phyloP scores from a whole-genome alignment of 2,888 invertebrate genomes.

The Cartodere bifasciata region DNA sequence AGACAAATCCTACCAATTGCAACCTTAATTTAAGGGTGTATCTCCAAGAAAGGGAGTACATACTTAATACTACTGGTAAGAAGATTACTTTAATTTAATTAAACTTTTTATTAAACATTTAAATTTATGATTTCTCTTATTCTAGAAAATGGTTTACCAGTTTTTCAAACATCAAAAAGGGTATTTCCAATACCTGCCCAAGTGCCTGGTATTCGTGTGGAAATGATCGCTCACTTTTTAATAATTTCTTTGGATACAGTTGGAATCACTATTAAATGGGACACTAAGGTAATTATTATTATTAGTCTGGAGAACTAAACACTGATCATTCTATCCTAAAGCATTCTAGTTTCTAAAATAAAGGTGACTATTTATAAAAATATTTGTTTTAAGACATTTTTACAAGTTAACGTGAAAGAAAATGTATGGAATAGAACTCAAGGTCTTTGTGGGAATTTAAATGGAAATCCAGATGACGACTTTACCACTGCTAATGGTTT shows the following conservation, averaged over 20 bases:
- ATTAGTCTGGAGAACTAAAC: background rate
- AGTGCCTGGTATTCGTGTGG: constrained; percentile 58
- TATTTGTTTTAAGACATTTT: constrained; percentile 43
- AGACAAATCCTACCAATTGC: constrained; percentile 37
- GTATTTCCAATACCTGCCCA: constrained; percentile 56
- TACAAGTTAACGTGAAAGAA: constrained; percentile 54
- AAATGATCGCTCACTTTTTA: constrained; percentile 58
- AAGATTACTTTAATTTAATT: too few relatives aligned
- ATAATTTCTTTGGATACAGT: constrained; percentile 53
- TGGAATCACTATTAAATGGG: constrained; percentile 66
- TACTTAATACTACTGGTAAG: constrained; percentile 39
- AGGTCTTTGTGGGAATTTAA: constrained; percentile 70
- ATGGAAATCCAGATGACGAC: constrained; percentile 59
- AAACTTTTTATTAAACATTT: background rate
- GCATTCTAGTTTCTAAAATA: constrained; percentile 2
- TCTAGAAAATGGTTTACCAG: constrained; percentile 18
- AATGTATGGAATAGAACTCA: constrained; percentile 65
- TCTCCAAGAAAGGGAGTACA: constrained; percentile 58
- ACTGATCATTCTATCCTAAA: constrained; percentile 5
- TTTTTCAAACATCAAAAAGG: constrained; percentile 5
- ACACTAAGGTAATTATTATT: constrained; percentile 43
- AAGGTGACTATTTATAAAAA: background rate
- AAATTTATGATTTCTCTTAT: constrained; percentile 1
- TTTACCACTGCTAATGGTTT: constrained; percentile 47
- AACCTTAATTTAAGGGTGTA: constrained; percentile 46